A percentile compares a stretch with the other conserved stretches of the same genome.
phyloP scores from a whole-genome alignment of 2,888 invertebrate species.

The Apodemia zela region DNA sequence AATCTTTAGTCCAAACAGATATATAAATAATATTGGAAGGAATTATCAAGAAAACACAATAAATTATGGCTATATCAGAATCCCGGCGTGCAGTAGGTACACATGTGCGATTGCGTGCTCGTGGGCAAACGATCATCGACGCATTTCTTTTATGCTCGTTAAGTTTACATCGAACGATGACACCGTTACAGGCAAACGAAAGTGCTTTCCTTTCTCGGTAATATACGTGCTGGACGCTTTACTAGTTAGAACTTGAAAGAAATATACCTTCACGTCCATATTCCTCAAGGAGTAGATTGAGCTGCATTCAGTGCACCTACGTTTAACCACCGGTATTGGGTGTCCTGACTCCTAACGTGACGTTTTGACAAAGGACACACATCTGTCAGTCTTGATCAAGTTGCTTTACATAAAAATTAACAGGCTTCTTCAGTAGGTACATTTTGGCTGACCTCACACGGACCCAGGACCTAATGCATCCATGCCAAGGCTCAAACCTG shows the following conservation, averaged over 20 bases:
- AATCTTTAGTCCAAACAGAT: too few species aligned
- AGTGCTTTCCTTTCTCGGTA: conserved; percentile 15
- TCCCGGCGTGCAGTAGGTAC: conserved; percentile 23
- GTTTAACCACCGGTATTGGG: too few species aligned
- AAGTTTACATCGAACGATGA: conserved; percentile 31
- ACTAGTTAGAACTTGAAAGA: neutral
- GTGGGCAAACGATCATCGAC: conserved; percentile 31
- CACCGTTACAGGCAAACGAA: conserved; percentile 32
- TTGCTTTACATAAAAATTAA: too few species aligned
- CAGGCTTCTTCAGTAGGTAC: too few species aligned
- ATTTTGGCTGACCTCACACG: too few species aligned
- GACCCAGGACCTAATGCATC: too few species aligned
- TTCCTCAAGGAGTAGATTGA: neutral
- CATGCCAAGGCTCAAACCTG: too few species aligned
- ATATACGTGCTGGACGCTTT: neutral
- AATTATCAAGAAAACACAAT: conserved; percentile 31
- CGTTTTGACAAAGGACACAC: too few species aligned
- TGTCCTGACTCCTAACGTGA: too few species aligned
- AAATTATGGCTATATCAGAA: conserved; percentile 45
- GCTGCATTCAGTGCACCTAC: neutral
- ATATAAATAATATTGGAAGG: too few species aligned
- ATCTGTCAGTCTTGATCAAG: too few species aligned
- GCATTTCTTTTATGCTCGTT: conserved; percentile 39
- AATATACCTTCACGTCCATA: neutral
- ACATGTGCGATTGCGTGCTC: conserved; percentile 25